phyloP scores from a whole-genome alignment of 2,113 vertebrate species.

The Etia nguti region DNA sequence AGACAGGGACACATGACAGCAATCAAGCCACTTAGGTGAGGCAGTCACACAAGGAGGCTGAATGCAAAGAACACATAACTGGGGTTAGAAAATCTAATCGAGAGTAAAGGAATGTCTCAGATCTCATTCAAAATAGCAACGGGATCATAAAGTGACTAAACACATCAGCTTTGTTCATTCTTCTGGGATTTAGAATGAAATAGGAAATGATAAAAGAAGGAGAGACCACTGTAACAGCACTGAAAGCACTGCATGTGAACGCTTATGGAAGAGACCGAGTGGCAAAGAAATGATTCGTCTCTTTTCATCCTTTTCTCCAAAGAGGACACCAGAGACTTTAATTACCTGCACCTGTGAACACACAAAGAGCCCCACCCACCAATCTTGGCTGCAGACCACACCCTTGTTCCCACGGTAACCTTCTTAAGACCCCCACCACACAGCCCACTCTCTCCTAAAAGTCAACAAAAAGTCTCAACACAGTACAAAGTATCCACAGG shows the following conservation, averaged over 20 bases:
- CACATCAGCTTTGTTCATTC: background rate
- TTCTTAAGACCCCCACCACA: constrained; percentile 10
- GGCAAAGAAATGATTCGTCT: constrained; percentile 18
- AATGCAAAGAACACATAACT: constrained; percentile 9
- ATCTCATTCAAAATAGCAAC: background rate
- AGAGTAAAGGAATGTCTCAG: background rate
- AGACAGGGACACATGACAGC: constrained; percentile 40
- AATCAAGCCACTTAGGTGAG: constrained; percentile 29
- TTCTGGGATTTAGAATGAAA: background rate
- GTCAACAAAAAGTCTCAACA: background rate
- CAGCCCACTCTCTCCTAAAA: background rate
- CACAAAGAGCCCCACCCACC: constrained; percentile 69
- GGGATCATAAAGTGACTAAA: background rate
- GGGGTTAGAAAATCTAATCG: constrained; percentile 18
- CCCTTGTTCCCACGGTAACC: constrained; percentile 62
- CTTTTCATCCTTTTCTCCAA: constrained; percentile 62
- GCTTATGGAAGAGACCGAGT: background rate
- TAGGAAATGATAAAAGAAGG: background rate
- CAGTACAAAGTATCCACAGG: background rate
- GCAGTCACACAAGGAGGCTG: background rate
- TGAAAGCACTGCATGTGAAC: background rate
- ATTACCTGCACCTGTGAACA: constrained; percentile 69
- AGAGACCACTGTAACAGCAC: background rate
- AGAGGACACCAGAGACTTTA: constrained; percentile 75
- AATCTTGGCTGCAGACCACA: constrained; percentile 42